phyloP scores from a whole-genome alignment of 2,113 vertebrate species.

The Microtus richardsoni region DNA sequence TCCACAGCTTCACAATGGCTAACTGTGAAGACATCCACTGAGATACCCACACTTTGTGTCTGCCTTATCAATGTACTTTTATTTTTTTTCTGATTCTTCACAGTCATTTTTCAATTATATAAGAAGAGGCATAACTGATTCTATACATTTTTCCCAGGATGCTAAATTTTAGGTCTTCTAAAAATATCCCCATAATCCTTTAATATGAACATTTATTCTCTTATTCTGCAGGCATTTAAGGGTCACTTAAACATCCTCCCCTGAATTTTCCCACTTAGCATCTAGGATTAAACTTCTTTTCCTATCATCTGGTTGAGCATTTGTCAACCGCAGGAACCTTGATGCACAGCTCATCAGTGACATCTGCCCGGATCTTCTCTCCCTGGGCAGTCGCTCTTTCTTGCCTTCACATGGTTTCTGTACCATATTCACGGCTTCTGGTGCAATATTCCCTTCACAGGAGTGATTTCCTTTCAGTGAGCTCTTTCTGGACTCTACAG shows the following conservation, averaged over 20 bases:
- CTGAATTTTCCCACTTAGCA: not conserved
- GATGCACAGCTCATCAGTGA: not conserved
- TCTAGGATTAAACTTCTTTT: not conserved
- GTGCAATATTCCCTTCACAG: not conserved
- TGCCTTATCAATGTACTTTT: not conserved
- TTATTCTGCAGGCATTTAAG: not conserved
- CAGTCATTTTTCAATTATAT: not conserved
- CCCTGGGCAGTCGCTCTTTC: not conserved
- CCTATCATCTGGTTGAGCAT: not conserved
- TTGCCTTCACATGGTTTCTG: not conserved
- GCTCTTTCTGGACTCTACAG: not conserved
- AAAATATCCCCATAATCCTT: not conserved
- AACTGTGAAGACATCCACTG: not conserved
- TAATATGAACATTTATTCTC: not conserved
- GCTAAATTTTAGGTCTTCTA: not conserved
- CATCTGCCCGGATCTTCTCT: not conserved
- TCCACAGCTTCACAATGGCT: too few species aligned
- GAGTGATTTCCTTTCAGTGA: not conserved
- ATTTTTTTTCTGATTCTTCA: not conserved
- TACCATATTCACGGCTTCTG: not conserved
- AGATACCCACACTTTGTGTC: not conserved
- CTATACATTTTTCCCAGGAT: not conserved
- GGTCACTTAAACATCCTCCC: not conserved
- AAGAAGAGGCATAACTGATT: not conserved
- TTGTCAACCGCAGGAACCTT: not conserved